phyloP scores from a whole-genome alignment of 2,797 vertebrate genomes.

The Falco columbarius region DNA sequence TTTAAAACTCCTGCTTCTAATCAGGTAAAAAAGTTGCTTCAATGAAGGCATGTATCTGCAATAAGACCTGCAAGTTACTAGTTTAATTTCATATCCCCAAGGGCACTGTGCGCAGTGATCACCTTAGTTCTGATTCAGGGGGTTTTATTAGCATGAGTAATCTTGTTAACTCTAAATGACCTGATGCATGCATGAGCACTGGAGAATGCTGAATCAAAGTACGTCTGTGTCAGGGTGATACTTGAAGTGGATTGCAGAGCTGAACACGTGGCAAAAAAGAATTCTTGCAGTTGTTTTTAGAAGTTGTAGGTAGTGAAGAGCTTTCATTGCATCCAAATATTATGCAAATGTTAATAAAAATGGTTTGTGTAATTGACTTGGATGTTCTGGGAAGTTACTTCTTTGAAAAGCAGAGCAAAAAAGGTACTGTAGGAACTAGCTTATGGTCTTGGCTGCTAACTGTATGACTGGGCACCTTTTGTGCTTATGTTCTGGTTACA shows the following conservation, averaged over 20 bases:
- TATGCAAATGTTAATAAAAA: background rate
- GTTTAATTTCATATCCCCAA: conserved; percentile 31
- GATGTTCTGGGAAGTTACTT: background rate
- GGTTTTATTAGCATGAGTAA: conserved; percentile 16
- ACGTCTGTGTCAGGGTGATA: rapidly evolving
- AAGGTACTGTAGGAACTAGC: background rate
- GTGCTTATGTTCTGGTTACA: rapidly evolving
- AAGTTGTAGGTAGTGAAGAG: background rate
- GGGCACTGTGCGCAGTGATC: background rate
- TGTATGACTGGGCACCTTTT: background rate
- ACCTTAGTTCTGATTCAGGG: conserved; percentile 37
- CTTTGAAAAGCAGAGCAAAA: background rate
- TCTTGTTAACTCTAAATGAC: background rate
- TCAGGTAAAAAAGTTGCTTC: background rate
- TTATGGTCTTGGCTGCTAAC: background rate
- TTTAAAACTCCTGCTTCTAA: background rate
- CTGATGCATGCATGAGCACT: background rate
- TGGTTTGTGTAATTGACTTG: background rate
- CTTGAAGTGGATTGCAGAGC: background rate
- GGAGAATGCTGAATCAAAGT: background rate
- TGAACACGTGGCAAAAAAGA: background rate
- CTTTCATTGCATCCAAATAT: background rate
- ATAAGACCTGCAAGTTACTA: background rate
- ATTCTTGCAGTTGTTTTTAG: background rate
- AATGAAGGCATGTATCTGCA: background rate